Conservation (phyloP, 2,888 invertebrate species). For the Dascillus cervinus region DNA sequence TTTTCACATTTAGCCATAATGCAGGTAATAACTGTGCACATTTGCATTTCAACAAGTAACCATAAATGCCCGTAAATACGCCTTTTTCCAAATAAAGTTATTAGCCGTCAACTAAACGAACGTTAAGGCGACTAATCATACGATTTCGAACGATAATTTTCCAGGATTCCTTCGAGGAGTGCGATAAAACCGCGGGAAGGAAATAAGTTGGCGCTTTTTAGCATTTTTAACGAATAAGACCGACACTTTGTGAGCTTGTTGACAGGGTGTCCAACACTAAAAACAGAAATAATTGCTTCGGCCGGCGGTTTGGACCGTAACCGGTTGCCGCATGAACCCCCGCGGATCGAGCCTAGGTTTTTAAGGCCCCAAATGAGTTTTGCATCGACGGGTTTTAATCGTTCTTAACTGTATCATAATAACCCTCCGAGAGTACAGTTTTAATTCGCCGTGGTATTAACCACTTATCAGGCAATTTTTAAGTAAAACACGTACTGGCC, state of each 20-base stretch:
- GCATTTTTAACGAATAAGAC: constrained; percentile 13
- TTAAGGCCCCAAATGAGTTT: too few species aligned
- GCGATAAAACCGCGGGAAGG: neutral
- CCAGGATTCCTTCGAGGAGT: neutral
- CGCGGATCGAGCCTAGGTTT: constrained; percentile 14
- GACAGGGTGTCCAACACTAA: constrained; percentile 14
- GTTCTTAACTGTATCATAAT: too few species aligned
- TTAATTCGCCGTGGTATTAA: too few species aligned
- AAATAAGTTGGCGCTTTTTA: constrained; percentile 3
- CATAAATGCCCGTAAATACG: constrained; percentile 16
- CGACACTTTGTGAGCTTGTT: constrained; percentile 17
- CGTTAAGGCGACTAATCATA: neutral
- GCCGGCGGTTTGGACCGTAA: constrained; percentile 13
- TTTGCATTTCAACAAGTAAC: constrained; percentile 15
- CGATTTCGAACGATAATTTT: neutral
- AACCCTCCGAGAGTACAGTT: too few species aligned
- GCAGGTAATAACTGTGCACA: constrained; percentile 12
- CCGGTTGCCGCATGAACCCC: constrained; percentile 14
- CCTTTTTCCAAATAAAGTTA: constrained; percentile 16
- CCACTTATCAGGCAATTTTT: too few species aligned
- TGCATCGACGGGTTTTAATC: too few species aligned
- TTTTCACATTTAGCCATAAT: neutral
- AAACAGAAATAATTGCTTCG: constrained; percentile 15
- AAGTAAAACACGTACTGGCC: too few species aligned
- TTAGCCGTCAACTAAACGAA: constrained; percentile 12